phyloP scores from a whole-genome alignment of 53 echinoderm and acorn worm species.

The Echinarachnius parma region DNA sequence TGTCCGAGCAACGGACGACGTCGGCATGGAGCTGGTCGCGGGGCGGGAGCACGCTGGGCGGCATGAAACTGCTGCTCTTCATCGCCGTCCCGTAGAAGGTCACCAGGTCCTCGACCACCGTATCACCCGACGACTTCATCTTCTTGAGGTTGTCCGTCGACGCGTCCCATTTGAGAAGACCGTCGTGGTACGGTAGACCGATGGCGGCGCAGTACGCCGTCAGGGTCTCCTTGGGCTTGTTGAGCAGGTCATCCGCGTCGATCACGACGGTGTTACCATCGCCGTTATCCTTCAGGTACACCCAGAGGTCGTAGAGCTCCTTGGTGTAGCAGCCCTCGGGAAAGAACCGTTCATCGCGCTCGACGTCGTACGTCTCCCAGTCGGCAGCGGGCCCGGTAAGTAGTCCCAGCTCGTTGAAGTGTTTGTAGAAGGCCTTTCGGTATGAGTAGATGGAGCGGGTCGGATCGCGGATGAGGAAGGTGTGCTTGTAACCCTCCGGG shows the following conservation, averaged over 20 bases:
- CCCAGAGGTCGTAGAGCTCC: conserved; percentile 18
- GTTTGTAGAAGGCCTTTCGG: not conserved
- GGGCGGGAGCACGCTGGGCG: not conserved
- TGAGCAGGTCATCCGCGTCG: conserved; percentile 15
- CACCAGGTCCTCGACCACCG: not conserved
- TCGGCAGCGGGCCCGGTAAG: not conserved
- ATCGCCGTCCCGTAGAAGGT: conserved; percentile 6
- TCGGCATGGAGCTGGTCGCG: conserved; percentile 9
- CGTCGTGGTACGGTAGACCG: conserved; percentile 21
- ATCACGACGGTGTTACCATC: conserved; percentile 16
- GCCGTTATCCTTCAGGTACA: conserved; percentile 9
- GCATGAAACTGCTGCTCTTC: conserved; percentile 4
- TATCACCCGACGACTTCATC: conserved; percentile 6
- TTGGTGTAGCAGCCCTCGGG: not conserved
- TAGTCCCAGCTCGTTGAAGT: not conserved
- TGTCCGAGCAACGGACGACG: conserved; percentile 11
- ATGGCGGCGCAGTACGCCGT: conserved; percentile 10
- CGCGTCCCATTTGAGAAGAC: conserved; percentile 15
- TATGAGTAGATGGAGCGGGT: not conserved
- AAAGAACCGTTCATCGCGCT: not conserved
- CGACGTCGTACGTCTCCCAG: not conserved
- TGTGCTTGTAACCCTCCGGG: conserved; percentile 19
- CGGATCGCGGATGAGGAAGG: conserved; percentile 11
- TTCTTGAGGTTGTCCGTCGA: not conserved
- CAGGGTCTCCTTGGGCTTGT: conserved; percentile 12